phyloP scores from a whole-genome alignment of 2,113 vertebrate species.

The Phrynosoma blainvillii region DNA sequence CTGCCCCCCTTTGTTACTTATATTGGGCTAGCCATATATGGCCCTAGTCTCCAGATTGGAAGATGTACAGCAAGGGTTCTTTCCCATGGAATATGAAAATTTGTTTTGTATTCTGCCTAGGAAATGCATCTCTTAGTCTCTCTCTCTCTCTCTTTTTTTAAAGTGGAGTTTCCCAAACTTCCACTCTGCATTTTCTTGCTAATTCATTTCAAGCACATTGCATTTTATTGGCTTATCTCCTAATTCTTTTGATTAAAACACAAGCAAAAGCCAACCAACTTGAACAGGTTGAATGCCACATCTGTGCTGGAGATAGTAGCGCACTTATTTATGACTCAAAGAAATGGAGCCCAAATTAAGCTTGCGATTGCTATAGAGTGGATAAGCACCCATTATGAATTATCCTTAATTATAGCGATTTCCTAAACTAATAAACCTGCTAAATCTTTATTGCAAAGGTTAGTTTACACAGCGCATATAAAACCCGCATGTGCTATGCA shows the following conservation, averaged over 20 bases:
- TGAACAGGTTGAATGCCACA: slow-evolving; percentile 80
- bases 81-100: slow-evolving; percentile 34
- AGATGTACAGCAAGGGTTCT: slow-evolving; percentile 30
- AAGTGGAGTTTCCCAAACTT: slow-evolving; percentile 48
- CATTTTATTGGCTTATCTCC: slow-evolving; percentile 72
- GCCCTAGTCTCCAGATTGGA: slow-evolving; percentile 51
- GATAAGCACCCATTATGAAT: slow-evolving; percentile 95
- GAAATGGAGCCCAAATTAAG: slow-evolving; percentile 87
- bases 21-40: slow-evolving; percentile 62
- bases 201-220: slow-evolving; percentile 71
- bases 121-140: slow-evolving; percentile 14
- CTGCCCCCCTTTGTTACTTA: slow-evolving; percentile 68
- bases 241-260: slow-evolving; percentile 78
- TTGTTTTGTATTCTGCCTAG: slow-evolving; percentile 45
- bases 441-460: slow-evolving; percentile 96
- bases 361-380: slow-evolving; percentile 83
- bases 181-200: slow-evolving; percentile 42
- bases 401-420: slow-evolving; percentile 98
- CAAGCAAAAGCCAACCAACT: slow-evolving; percentile 74
- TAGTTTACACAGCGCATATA: slow-evolving; percentile 90
- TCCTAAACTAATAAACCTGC: slow-evolving; percentile 98
- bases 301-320: slow-evolving; percentile 78
- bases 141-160: not conserved
- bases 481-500: slow-evolving; percentile 83
- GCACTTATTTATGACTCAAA: slow-evolving; percentile 81